Percentiles rank a stretch among this genome's conserved stretches.
Evolutionary conservation across 2,113 vertebrate species (phyloP).

Genomic region (Channa argus): DNA sequence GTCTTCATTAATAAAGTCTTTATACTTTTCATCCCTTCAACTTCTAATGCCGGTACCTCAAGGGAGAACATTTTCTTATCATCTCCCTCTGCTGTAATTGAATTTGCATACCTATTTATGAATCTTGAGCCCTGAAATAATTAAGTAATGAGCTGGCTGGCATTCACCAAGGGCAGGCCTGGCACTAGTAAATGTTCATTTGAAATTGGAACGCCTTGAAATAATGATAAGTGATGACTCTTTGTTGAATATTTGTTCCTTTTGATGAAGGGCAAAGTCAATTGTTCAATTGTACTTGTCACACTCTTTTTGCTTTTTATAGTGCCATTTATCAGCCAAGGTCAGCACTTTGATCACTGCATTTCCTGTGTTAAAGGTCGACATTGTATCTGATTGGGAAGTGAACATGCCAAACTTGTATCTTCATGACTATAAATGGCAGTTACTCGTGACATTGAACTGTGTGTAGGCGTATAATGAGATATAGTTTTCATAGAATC

Average conservation of each 20-base stretch:
- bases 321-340: conserved; percentile 40
- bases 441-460: conserved; percentile 72
- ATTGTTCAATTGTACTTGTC: conserved; percentile 48
- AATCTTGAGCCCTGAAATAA: conserved; percentile 70
- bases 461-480: conserved; percentile 66
- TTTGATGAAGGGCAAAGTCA: conserved; percentile 59
- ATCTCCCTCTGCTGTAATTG: conserved; percentile 69
- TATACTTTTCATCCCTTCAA: conserved; percentile 54
- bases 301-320: conserved; percentile 14
- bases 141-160: conserved; percentile 78
- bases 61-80: conserved; percentile 72
- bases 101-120: conserved; percentile 80
- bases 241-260: conserved; percentile 61
- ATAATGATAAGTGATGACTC: conserved; percentile 56
- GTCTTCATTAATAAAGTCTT: conserved; percentile 68
- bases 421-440: conserved; percentile 52
- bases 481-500: conserved; percentile 71
- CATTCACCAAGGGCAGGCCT: conserved; percentile 70
- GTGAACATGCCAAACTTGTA: conserved; percentile 45
- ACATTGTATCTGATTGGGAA: conserved; percentile 11
- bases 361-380: conserved; percentile 27
- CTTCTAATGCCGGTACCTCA: conserved; percentile 61
- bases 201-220: conserved; percentile 63
- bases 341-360: conserved; percentile 35
- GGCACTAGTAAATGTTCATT: conserved; percentile 58